phyloP scores from a whole-genome alignment of 2,113 vertebrate species.

The Chelonoidis abingdonii region DNA sequence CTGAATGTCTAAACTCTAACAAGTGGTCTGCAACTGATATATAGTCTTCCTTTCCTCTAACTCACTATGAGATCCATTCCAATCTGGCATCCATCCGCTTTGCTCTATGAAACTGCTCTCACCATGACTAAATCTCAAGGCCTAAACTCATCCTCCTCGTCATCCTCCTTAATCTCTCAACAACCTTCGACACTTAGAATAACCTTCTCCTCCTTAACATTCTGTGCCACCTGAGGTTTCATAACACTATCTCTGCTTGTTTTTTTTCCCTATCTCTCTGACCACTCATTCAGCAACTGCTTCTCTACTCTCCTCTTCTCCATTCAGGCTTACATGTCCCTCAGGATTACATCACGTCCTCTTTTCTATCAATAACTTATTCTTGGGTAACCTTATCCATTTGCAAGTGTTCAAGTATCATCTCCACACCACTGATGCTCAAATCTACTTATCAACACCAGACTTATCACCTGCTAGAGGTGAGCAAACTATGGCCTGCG shows the following conservation, averaged over 20 bases:
- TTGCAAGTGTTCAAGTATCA: not conserved
- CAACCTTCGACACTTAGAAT: not conserved
- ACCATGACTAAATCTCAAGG: not conserved
- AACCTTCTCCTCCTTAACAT: not conserved
- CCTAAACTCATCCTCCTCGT: no score
- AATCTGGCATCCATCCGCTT: not conserved
- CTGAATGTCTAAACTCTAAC: no score
- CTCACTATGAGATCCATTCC: not conserved
- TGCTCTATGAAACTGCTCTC: not conserved
- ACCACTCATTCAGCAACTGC: not conserved
- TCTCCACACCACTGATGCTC: not conserved
- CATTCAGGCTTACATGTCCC: not conserved
- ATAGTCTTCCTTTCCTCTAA: not conserved
- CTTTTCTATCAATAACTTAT: not conserved
- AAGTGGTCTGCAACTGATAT: no score
- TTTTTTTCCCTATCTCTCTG: not conserved
- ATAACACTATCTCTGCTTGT: not conserved
- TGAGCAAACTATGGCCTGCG: no score
- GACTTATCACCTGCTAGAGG: not conserved
- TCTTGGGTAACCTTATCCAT: not conserved
- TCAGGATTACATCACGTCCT: not conserved
- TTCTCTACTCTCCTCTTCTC: not conserved
- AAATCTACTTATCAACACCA: not conserved
- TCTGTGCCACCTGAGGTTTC: not conserved
- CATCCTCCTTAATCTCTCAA: not conserved